Conservation (phyloP, 2,113 vertebrate species). For the Nettapus auritus region DNA sequence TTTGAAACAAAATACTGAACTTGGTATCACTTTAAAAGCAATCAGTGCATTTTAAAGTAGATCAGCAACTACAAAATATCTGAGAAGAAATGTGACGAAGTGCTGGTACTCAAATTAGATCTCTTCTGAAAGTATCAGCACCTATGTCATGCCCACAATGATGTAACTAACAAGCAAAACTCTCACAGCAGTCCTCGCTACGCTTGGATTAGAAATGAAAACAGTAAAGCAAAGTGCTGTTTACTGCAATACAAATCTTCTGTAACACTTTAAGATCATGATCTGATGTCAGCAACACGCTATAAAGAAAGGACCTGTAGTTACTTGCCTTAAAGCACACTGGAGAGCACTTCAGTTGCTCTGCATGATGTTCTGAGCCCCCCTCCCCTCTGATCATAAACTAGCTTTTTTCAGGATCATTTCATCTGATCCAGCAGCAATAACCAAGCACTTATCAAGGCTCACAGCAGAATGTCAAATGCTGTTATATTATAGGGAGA, state of each 20-base stretch:
- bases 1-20: neutral
- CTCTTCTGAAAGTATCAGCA: neutral
- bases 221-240: neutral
- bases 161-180: neutral
- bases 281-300: neutral
- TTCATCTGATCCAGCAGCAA: neutral
- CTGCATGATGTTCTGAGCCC: neutral
- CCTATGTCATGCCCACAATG: neutral
- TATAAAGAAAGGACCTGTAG: neutral
- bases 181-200: fast-evolving
- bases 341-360: neutral
- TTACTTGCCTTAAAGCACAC: neutral
- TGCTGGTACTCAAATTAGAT: neutral
- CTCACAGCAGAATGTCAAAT: constrained; percentile 15
- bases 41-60: neutral
- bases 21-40: neutral
- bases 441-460: neutral
- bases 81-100: neutral
- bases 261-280: neutral
- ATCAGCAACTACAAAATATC: neutral
- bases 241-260: neutral
- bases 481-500: neutral
- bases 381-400: neutral
- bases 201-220: neutral
- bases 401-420: neutral